phyloP scores from a whole-genome alignment of 2,888 invertebrate genomes.

The Brenthis hecate region DNA sequence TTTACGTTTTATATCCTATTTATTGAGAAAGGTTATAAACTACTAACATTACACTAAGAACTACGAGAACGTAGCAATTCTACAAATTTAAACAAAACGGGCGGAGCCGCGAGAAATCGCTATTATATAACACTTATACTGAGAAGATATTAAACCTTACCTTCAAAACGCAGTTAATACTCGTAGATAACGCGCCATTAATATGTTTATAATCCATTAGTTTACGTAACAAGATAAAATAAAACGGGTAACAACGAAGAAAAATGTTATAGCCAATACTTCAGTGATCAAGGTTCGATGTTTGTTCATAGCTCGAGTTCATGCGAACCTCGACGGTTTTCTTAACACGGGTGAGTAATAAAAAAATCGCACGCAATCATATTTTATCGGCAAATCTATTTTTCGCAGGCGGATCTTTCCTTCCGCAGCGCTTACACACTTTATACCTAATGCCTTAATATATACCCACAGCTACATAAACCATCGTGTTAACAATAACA shows the following conservation, averaged over 20 bases:
- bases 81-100: no score
- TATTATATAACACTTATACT: no score
- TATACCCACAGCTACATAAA: constrained; percentile 57
- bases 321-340: constrained; percentile 21
- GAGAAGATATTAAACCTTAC: no score
- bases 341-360: constrained; percentile 53
- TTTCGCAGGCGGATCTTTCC: constrained; percentile 53
- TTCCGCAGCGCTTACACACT: constrained; percentile 46
- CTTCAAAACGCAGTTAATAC: no score
- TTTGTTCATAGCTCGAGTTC: constrained; percentile 12
- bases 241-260: constrained; percentile 1
- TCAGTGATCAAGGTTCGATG: constrained; percentile 10
- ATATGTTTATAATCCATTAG: no score
- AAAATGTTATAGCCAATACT: constrained; percentile 9
- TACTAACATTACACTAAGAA: no score
- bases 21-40: no score
- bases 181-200: no score
- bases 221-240: no score
- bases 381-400: constrained; percentile 73
- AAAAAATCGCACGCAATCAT: constrained; percentile 74
- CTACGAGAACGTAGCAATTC: no score
- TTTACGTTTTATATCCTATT: no score
- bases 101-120: no score
- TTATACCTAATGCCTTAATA: constrained; percentile 62
- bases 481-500: constrained; percentile 64